These are phyloP conservation scores for Pardalotus punctatus DNA, from an alignment of 2,113 vertebrate genomes.

Conservation along the genomic window DNA sequence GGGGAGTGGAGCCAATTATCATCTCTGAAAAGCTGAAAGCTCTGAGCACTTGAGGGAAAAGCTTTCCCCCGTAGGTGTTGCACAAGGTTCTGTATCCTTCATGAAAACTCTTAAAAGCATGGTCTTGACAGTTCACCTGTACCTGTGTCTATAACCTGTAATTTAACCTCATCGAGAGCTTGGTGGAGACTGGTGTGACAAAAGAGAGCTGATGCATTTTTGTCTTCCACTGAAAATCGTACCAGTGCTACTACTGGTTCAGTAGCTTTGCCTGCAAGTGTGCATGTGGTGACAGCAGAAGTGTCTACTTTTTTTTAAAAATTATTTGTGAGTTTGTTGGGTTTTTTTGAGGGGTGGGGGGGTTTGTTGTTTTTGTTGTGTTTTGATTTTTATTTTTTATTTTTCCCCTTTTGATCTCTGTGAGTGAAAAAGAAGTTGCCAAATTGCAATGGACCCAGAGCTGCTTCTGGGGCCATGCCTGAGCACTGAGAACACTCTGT, in stretches of 20 bases:
- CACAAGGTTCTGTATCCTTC: neutral
- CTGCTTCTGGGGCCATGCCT: rapidly evolving
- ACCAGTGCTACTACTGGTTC: rapidly evolving
- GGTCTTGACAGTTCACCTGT: rapidly evolving
- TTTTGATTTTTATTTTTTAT: rapidly evolving
- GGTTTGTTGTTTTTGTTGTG: no score
- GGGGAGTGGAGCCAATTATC: neutral
- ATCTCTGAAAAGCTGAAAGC: neutral
- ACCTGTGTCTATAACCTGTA: neutral
- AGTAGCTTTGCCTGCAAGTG: neutral
- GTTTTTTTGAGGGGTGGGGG: no score
- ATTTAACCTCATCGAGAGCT: neutral
- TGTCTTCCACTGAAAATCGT: neutral
- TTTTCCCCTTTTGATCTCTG: no score
- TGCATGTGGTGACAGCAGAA: rapidly evolving
- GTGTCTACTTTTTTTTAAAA: neutral
- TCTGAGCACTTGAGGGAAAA: neutral
- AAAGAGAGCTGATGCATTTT: rapidly evolving
- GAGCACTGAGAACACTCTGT: rapidly evolving
- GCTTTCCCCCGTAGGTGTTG: neutral
- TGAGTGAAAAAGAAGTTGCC: neutral
- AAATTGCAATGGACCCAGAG: neutral
- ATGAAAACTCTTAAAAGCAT: neutral
- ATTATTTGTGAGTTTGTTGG: no score
- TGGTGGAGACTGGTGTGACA: neutral